These are phyloP conservation scores for Bedellia somnulentella DNA, from an alignment of 2,888 invertebrate species.

Conservation along the genomic window DNA sequence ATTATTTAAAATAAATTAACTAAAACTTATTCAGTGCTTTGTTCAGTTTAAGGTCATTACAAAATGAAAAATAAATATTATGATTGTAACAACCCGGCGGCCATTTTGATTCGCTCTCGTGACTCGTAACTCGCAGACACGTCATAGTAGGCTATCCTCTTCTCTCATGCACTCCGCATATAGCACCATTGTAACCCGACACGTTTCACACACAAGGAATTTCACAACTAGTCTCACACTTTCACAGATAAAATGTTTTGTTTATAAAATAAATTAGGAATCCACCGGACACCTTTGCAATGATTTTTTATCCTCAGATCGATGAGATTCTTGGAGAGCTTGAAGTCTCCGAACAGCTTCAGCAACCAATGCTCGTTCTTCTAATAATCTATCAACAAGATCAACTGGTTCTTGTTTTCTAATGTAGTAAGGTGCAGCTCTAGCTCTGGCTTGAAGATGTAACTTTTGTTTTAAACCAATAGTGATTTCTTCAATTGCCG, in stretches of 20 bases:
- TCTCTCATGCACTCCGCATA: conserved; percentile 55
- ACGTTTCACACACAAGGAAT: conserved; percentile 59
- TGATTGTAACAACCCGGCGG: conserved; percentile 56
- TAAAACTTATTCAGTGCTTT: conserved; percentile 58
- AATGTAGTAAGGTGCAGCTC: conserved; percentile 55
- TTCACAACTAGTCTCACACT: conserved; percentile 60
- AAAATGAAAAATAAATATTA: conserved; percentile 58
- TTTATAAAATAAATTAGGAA: conserved; percentile 43
- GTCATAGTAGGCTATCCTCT: conserved; percentile 49
- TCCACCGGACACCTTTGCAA: conserved; percentile 55
- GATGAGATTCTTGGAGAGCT: conserved; percentile 10
- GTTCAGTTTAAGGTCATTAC: conserved; percentile 58
- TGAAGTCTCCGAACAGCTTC: conserved; percentile 55
- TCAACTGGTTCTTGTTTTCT: conserved; percentile 58
- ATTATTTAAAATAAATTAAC: conserved; percentile 23
- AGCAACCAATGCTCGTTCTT: conserved; percentile 54
- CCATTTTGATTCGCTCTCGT: conserved; percentile 59
- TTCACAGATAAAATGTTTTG: conserved; percentile 57
- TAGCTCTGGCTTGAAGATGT: conserved; percentile 51
- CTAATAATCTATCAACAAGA: conserved; percentile 48
- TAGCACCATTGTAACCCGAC: conserved; percentile 62
- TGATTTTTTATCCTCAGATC: conserved; percentile 40
- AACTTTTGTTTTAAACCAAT: conserved; percentile 56
- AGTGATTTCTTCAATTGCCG: conserved; percentile 50
- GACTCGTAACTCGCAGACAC: conserved; percentile 55